Evolutionary conservation across 2,888 invertebrate species (phyloP).

Genomic region (Siphlonurus alternatus): DNA sequence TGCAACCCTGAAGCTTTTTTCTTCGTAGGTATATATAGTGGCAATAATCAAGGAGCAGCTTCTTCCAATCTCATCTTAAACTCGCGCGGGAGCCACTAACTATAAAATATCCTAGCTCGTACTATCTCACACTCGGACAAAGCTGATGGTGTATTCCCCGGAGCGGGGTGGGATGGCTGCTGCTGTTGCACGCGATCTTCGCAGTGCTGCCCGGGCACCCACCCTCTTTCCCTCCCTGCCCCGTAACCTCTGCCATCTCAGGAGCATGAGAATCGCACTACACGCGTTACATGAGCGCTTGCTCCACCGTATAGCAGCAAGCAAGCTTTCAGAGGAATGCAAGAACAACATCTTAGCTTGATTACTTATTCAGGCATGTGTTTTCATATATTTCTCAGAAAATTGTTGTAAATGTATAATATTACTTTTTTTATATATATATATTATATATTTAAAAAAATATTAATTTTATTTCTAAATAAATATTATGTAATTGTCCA

Average conservation of each 20-base stretch:
- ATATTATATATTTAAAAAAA: not conserved
- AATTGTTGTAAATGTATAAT: not conserved
- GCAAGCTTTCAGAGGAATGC: too few relatives aligned
- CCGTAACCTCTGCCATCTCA: not conserved
- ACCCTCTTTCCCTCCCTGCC: not conserved
- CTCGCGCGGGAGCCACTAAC: not conserved
- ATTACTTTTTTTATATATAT: not conserved
- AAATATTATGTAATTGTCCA: not conserved
- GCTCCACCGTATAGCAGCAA: too few relatives aligned
- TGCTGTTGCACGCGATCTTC: not conserved
- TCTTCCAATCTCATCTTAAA: not conserved
- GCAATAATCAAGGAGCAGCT: not conserved
- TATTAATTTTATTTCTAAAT: too few relatives aligned
- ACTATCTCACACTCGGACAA: not conserved
- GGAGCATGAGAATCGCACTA: not conserved
- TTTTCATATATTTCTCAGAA: not conserved
- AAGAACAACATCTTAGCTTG: too few relatives aligned
- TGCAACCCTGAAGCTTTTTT: not conserved
- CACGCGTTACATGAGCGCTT: not conserved
- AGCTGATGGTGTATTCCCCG: not conserved
- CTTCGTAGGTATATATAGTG: too few relatives aligned
- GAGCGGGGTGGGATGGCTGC: not conserved
- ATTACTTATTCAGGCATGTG: not conserved
- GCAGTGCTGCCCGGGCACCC: not conserved
- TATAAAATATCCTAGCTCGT: not conserved